These are phyloP conservation scores for Diogma glabrata DNA, from an alignment of 2,888 invertebrate species.

Conservation along the genomic window DNA sequence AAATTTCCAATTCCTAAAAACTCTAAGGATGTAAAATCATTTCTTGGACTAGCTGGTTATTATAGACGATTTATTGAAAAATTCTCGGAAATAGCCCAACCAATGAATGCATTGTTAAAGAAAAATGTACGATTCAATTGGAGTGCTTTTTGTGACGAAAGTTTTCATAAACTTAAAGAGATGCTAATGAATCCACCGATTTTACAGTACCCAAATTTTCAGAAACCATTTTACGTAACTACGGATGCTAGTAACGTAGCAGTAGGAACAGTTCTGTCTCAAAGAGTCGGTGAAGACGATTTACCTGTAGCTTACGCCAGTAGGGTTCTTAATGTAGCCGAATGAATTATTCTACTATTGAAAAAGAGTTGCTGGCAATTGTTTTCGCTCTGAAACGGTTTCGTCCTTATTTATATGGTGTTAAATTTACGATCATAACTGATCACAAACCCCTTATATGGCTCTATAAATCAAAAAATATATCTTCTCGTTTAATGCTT, in stretches of 20 bases:
- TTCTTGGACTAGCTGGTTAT: conserved; percentile 17
- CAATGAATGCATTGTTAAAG: conserved; percentile 20
- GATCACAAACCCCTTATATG: not conserved
- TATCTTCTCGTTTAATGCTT: not conserved
- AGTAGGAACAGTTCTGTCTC: not conserved
- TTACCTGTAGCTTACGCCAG: not conserved
- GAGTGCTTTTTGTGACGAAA: conserved; percentile 10
- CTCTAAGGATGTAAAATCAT: conserved; percentile 20
- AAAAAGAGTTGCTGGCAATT: not conserved
- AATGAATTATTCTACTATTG: not conserved
- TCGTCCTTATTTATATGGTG: not conserved
- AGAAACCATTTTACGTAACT: not conserved
- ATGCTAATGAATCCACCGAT: not conserved
- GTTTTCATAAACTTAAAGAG: conserved; percentile 1
- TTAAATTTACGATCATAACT: not conserved
- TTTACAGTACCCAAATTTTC: not conserved
- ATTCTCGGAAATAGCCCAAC: conserved; percentile 21
- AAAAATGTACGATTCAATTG: conserved; percentile 18
- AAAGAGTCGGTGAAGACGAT: not conserved
- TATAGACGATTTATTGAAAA: conserved; percentile 24
- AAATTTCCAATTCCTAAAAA: conserved; percentile 18
- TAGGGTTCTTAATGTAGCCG: not conserved
- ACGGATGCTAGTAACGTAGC: not conserved
- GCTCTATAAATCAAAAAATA: not conserved
- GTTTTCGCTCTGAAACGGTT: not conserved